Evolutionary conservation across 2,888 invertebrate species (phyloP).

Genomic region (Rhamnusium bicolor): DNA sequence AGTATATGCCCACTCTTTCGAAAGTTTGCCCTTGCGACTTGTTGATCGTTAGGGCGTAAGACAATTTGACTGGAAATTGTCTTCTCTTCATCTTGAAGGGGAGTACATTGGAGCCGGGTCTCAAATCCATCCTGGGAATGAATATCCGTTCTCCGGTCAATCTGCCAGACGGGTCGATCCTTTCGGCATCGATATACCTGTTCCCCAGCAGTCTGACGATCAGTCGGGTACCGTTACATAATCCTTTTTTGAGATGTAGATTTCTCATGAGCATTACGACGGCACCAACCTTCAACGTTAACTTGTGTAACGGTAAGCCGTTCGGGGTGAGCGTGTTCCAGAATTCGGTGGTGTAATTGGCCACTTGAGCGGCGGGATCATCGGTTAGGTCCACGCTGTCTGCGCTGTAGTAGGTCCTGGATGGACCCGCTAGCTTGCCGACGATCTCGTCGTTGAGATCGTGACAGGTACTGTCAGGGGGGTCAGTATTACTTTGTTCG

Average conservation of each 20-base stretch:
- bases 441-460: too few relatives aligned
- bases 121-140: neutral
- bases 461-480: neutral
- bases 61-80: constrained; percentile 46
- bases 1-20: too few relatives aligned
- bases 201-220: neutral
- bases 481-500: neutral
- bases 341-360: neutral
- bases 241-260: neutral
- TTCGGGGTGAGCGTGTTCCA: neutral
- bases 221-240: constrained; percentile 7
- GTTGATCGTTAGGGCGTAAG: constrained; percentile 48
- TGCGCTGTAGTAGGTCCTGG: neutral
- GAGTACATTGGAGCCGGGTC: neutral
- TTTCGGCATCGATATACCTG: neutral
- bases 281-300: neutral
- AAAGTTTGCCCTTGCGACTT: constrained; percentile 49
- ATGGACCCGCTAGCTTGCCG: neutral
- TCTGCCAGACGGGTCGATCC: neutral
- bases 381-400: neutral
- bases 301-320: neutral
- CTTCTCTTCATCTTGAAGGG: constrained; percentile 13
- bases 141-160: neutral
- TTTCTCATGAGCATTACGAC: constrained; percentile 18
- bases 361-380: neutral